Conservation (phyloP, 2,113 vertebrate genomes). For the Apistogramma diplotaenia region DNA sequence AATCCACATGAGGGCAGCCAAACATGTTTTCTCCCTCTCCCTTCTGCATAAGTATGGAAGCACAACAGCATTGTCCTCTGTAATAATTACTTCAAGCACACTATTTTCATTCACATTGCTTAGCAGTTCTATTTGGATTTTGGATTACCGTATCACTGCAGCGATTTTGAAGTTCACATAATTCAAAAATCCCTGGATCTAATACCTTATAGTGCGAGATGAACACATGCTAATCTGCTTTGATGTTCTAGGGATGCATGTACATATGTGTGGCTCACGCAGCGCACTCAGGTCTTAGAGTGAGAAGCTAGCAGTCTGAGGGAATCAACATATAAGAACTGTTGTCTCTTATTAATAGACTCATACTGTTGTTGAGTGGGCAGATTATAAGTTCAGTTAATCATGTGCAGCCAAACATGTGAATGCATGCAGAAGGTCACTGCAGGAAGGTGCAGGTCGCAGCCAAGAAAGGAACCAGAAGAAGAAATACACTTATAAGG, state of each 20-base stretch:
- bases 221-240: constrained; percentile 58
- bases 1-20: constrained; percentile 67
- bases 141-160: constrained; percentile 46
- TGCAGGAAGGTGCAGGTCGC: neutral
- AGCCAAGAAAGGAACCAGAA: neutral
- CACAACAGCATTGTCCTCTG: constrained; percentile 49
- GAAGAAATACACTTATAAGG: neutral
- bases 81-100: constrained; percentile 61
- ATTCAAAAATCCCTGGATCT: constrained; percentile 43
- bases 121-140: constrained; percentile 37
- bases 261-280: constrained; percentile 22
- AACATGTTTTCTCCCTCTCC: constrained; percentile 52
- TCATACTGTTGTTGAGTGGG: constrained; percentile 12
- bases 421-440: neutral
- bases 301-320: neutral
- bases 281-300: neutral
- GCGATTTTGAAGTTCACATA: constrained; percentile 44
- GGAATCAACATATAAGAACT: constrained; percentile 31
- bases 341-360: constrained; percentile 35
- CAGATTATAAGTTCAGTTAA: constrained; percentile 38
- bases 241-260: constrained; percentile 37
- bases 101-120: constrained; percentile 44
- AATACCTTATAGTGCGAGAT: constrained; percentile 21
- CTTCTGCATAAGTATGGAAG: constrained; percentile 27
- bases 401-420: constrained; percentile 21